Percentiles rank a stretch among this genome's conserved stretches.
Evolutionary conservation across 2,113 vertebrate genomes (phyloP).

Genomic region (Carollia perspicillata): DNA sequence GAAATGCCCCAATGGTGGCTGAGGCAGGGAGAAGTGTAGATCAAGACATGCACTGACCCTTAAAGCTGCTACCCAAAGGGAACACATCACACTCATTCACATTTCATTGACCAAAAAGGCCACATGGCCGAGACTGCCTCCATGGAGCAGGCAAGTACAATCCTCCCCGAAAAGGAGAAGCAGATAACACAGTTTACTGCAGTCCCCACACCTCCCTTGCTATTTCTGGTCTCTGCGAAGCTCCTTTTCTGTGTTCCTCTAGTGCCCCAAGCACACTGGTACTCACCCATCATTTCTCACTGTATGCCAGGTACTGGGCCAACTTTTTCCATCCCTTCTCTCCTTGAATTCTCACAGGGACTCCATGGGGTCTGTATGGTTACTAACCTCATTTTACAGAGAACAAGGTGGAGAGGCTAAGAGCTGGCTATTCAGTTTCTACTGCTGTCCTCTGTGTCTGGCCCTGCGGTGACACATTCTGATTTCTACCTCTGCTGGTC

Average conservation of each 20-base stretch:
- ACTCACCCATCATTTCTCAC: background rate
- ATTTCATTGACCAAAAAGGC: background rate
- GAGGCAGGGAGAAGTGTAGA: background rate
- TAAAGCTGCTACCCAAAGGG: background rate
- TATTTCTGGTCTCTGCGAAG: background rate
- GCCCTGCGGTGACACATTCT: background rate
- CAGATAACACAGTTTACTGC: background rate
- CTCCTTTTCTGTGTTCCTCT: background rate
- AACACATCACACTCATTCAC: background rate
- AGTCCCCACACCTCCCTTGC: background rate
- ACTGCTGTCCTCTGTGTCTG: background rate
- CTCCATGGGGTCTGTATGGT: background rate
- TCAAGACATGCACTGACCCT: background rate
- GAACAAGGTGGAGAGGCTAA: background rate
- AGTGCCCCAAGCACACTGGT: background rate
- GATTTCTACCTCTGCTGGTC: background rate
- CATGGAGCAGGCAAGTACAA: background rate
- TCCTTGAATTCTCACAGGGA: background rate
- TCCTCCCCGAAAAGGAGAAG: background rate
- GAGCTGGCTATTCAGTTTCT: background rate
- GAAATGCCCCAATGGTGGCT: background rate
- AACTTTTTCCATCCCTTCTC: background rate
- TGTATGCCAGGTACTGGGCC: background rate
- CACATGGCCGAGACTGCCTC: background rate
- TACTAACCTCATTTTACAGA: background rate